Evolutionary conservation across 2,113 vertebrate genomes (phyloP), one percentile per base, ranked within the genome.

Genomic region (Sciurus niger): DNA sequence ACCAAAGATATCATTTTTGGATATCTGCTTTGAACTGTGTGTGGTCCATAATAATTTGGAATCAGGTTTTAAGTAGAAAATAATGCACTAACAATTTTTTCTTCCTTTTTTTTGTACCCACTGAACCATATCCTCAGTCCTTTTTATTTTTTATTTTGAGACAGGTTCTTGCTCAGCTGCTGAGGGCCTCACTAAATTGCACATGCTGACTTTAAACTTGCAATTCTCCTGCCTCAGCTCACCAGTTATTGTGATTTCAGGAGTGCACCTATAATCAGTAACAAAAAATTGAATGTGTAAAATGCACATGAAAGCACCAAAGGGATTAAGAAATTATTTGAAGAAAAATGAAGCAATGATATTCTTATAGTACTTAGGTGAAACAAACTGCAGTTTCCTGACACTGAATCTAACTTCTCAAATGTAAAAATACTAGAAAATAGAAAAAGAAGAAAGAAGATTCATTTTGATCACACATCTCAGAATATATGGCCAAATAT

Each of bases 31-130:
- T 40, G 40, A 40, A 40, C 40, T 40, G 12, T 58, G 37, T 78
- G 48, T n/a, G 12, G 37, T 89, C 43, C 28, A 32, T 37, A 84
- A 34, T 65, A 48, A 78, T 43, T 40, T 90, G 63, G 46, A 85
- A 67, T 83, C 16, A 55, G 17, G 24, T 34, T 87, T 93, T 70
- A 86, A 73, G 17, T 87, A 84, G n/a, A 79, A 86, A 95, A 32
- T 18, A 0, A 46, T 48, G 25, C 18, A 60, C 18, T 60, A 24
- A 58, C 55, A 58, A 60, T 17, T 55, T 14, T 53, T 53, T 53
- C 51, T 55, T 18, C 40, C 3, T 58, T 58, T 58, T 20, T 58
- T 22, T 22, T 20, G 55, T 6, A 20, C 18, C 55, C 18, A 58
- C 55, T 1, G 55, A 58, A 1, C 55, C 55, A 58, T 6, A 58